Conservation (phyloP, 2,888 invertebrate genomes). For the Cactoblastis cactorum region DNA sequence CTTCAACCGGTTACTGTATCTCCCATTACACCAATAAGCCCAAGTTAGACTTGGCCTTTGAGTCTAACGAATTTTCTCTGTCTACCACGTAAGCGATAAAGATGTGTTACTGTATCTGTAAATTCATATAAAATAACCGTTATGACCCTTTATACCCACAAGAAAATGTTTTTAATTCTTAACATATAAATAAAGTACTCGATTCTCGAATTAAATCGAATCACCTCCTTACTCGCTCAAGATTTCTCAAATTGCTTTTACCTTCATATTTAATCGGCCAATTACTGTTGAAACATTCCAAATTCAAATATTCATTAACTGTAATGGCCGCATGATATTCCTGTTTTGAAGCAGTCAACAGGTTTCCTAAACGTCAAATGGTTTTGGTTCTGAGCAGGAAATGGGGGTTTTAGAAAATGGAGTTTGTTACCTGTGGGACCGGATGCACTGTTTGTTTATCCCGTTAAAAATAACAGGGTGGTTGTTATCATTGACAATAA, state of each 20-base stretch:
- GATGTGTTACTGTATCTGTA: too few relatives aligned
- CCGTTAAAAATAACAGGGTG: conserved; percentile 19
- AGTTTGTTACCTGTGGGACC: conserved; percentile 43
- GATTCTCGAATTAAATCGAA: background rate
- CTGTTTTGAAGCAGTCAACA: conserved; percentile 1
- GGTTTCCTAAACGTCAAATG: conserved; percentile 8
- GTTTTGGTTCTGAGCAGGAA: conserved; percentile 21
- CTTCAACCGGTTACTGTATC: too few relatives aligned
- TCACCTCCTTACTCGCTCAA: background rate
- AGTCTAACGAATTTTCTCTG: too few relatives aligned
- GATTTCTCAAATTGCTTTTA: conserved; percentile 2
- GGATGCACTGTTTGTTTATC: conserved; percentile 41
- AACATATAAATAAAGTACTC: background rate
- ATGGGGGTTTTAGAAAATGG: conserved; percentile 8
- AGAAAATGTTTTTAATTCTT: too few relatives aligned
- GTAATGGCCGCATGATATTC: conserved; percentile 4
- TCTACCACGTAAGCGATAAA: too few relatives aligned
- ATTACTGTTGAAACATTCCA: background rate
- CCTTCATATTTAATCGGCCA: background rate
- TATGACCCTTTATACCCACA: too few relatives aligned
- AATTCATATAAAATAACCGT: too few relatives aligned
- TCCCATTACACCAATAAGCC: too few relatives aligned
- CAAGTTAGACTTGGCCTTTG: too few relatives aligned
- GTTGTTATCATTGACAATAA: conserved; percentile 4
- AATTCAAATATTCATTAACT: conserved; percentile 6